These are phyloP conservation scores for Ophthalmolycus amberensis DNA, from an alignment of 2,113 vertebrate species.

Conservation along the genomic window DNA sequence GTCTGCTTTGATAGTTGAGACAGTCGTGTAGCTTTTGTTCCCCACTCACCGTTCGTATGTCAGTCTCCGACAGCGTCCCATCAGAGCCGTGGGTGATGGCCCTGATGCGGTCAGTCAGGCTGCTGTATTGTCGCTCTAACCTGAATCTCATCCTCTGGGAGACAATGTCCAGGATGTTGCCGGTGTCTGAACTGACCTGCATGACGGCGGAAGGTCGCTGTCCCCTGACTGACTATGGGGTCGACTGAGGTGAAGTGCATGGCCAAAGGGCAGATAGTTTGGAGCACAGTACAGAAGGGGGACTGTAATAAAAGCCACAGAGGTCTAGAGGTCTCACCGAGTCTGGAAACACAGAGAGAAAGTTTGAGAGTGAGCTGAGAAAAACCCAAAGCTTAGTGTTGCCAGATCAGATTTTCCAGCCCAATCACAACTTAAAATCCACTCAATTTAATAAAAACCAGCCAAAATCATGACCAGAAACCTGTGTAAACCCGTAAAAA, in stretches of 20 bases:
- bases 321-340: constrained; percentile 65
- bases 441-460: too few relatives aligned
- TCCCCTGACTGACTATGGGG: background rate
- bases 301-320: background rate
- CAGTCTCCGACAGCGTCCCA: background rate
- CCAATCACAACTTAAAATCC: too few relatives aligned
- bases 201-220: background rate
- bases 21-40: background rate
- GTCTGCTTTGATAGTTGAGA: background rate
- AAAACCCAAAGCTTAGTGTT: background rate
- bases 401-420: too few relatives aligned
- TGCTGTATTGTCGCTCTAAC: constrained; percentile 8
- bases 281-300: background rate
- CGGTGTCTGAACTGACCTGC: background rate
- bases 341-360: constrained; percentile 55
- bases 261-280: constrained; percentile 4
- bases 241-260: background rate
- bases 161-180: constrained; percentile 12
- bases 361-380: background rate
- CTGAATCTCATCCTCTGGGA: constrained; percentile 19
- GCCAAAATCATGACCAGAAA: too few relatives aligned
- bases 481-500: too few relatives aligned
- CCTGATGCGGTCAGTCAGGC: constrained; percentile 1
- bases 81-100: constrained; percentile 4
- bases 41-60: constrained; percentile 19